Evolutionary conservation across 2,113 vertebrate species (phyloP).

Genomic region (Camelus bactrianus): DNA sequence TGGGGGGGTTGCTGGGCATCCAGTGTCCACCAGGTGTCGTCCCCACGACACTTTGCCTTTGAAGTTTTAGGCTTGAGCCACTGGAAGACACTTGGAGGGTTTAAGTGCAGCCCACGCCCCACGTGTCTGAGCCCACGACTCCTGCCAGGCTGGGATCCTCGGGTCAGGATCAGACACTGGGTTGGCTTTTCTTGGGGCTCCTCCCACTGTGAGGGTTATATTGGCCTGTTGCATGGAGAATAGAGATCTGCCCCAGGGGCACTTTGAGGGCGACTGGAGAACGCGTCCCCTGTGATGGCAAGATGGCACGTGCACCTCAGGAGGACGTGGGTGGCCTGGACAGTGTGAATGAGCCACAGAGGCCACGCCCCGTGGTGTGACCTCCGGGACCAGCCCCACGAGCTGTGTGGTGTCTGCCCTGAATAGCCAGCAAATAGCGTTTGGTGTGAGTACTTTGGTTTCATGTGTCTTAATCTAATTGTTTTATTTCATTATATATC

Average conservation of each 20-base stretch:
- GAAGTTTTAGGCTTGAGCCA: background rate
- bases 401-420: background rate
- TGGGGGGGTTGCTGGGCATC: background rate
- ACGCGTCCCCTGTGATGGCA: background rate
- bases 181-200: no score
- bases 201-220: no score
- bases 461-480: no score
- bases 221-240: background rate
- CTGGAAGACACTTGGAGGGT: background rate
- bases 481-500: no score
- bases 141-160: no score
- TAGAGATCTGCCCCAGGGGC: background rate
- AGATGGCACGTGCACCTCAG: background rate
- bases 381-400: no score
- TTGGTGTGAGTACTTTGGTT: no score
- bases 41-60: fast-evolving
- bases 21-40: fast-evolving
- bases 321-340: background rate
- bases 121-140: no score
- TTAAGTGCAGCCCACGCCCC: no score
- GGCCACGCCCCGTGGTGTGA: background rate
- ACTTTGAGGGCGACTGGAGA: no score
- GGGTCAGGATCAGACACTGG: no score
- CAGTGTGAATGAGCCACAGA: fast-evolving
- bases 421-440: no score